These are phyloP conservation scores for Excalfactoria chinensis DNA, from an alignment of 2,113 vertebrate genomes.

Conservation along the genomic window DNA sequence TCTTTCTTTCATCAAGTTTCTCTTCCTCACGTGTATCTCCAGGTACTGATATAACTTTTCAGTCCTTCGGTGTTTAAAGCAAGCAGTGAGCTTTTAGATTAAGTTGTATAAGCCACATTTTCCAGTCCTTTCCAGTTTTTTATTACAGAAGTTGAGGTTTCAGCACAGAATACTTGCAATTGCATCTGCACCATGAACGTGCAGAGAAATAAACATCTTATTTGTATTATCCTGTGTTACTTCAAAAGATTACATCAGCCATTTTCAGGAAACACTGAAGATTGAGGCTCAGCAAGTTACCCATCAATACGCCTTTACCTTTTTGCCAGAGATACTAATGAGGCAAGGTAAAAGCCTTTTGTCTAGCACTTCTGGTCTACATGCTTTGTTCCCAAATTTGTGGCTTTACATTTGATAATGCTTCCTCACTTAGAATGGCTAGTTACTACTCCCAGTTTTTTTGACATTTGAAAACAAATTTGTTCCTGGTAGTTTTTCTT, in stretches of 20 bases:
- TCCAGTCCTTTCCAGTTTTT: not conserved
- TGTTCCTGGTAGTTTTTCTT: not conserved
- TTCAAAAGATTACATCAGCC: not conserved
- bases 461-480: not conserved
- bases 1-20: not conserved
- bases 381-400: not conserved
- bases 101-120: not conserved
- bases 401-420: not conserved
- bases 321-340: not conserved
- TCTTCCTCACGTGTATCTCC: not conserved
- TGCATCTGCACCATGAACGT: not conserved
- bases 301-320: not conserved
- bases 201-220: not conserved
- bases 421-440: not conserved
- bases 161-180: not conserved
- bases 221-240: not conserved
- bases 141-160: not conserved
- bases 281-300: not conserved
- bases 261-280: not conserved
- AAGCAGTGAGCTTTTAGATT: not conserved
- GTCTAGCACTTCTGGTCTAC: rapidly evolving
- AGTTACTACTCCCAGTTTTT: not conserved
- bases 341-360: not conserved
- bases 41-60: not conserved
- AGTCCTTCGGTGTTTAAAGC: not conserved